Conservation (phyloP, 2,113 vertebrate genomes). For the Ia io region DNA sequence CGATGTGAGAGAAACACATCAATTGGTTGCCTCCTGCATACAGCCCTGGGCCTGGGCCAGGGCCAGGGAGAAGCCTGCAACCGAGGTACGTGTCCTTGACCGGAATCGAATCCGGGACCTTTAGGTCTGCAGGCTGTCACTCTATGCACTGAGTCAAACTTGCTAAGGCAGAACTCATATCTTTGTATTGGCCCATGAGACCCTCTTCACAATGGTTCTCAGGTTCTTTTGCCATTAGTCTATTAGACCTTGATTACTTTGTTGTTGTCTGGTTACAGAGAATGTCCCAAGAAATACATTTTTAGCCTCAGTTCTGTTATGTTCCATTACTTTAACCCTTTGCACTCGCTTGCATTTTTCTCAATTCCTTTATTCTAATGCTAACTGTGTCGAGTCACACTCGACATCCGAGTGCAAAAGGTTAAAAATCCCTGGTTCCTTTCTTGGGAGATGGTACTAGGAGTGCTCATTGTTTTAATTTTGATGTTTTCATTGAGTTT, state of each 20-base stretch:
- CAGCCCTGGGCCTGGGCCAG: too few relatives aligned
- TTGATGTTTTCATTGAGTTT: slow-evolving; percentile 57
- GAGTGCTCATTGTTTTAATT: neutral
- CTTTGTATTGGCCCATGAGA: neutral
- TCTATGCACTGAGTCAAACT: too few relatives aligned
- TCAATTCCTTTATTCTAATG: too few relatives aligned
- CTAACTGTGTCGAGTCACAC: too few relatives aligned
- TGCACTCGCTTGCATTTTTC: too few relatives aligned
- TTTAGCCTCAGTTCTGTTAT: neutral
- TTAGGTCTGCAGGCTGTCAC: too few relatives aligned
- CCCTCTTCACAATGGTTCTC: neutral
- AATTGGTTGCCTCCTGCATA: too few relatives aligned
- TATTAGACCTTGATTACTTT: neutral
- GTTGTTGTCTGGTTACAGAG: neutral
- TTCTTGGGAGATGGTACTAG: neutral
- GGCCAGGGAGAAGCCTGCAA: too few relatives aligned
- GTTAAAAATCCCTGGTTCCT: neutral
- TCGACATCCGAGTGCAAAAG: too few relatives aligned
- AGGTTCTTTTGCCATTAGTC: neutral
- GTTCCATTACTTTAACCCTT: neutral
- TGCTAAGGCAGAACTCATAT: neutral
- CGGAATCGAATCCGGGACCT: too few relatives aligned
- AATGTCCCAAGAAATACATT: neutral
- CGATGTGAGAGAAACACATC: too few relatives aligned
- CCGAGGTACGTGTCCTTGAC: too few relatives aligned